A percentile compares a stretch with the other conserved stretches of the same genome.
Conservation (phyloP, 2,888 invertebrate species). For the Eutolmus rufibarbis region DNA sequence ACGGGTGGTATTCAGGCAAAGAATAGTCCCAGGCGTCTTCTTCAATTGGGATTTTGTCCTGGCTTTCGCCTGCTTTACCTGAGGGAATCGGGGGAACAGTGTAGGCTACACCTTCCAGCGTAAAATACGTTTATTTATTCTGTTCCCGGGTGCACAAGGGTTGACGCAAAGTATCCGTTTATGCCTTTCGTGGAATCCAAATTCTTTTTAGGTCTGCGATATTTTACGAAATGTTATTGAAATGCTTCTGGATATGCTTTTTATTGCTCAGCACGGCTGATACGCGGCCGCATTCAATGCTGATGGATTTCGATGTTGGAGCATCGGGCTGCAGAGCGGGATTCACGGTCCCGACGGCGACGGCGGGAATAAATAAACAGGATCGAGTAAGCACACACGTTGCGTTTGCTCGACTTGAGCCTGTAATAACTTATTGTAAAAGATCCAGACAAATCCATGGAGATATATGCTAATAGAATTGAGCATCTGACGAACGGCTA, state of each 20-base stretch:
- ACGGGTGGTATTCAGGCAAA: neutral
- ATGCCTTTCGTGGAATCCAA: neutral
- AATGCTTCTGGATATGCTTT: neutral
- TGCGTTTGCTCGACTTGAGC: neutral
- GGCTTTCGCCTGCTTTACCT: neutral
- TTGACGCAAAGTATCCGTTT: neutral
- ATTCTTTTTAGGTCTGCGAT: slow-evolving; percentile 2
- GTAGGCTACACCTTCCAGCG: neutral
- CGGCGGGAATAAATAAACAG: neutral
- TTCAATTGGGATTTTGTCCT: neutral
- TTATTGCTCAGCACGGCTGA: neutral
- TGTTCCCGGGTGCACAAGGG: slow-evolving; percentile 2
- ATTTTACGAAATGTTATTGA: slow-evolving; percentile 9
- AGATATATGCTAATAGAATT: neutral
- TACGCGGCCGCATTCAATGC: neutral
- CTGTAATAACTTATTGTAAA: neutral
- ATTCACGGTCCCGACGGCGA: neutral
- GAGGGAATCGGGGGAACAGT: neutral
- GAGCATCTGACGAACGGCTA: neutral
- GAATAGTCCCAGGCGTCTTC: neutral
- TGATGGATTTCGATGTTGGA: neutral
- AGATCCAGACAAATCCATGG: neutral
- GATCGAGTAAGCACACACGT: neutral
- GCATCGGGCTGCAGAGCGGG: neutral
- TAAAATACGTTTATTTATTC: neutral